Percentiles rank a stretch among this genome's conserved stretches.
Evolutionary conservation across 2,797 vertebrate species (phyloP).

Genomic region (Karalla daura): DNA sequence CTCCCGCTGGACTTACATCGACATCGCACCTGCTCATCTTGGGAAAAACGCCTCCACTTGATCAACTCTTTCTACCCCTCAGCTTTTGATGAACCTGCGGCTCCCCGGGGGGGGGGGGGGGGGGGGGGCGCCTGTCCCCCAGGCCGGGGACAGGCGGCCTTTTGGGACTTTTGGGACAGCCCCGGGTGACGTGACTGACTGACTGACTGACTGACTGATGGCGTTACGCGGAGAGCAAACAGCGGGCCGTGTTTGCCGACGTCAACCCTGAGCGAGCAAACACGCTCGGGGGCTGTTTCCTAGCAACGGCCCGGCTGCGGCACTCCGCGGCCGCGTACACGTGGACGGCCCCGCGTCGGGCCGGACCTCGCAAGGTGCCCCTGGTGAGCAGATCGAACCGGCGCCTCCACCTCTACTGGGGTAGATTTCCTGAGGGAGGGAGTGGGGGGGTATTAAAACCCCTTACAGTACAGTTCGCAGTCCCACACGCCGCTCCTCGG

Average conservation of each 20-base stretch:
- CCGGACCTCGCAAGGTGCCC: too few relatives aligned
- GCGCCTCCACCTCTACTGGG: neutral
- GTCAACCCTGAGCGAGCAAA: constrained; percentile 41
- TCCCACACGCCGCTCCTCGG: constrained; percentile 41
- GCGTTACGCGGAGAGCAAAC: constrained; percentile 39
- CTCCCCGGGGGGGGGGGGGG: too few relatives aligned
- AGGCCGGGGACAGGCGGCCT: too few relatives aligned
- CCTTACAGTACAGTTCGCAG: neutral
- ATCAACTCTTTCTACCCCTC: neutral
- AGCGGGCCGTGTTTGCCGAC: constrained; percentile 30
- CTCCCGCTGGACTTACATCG: too few relatives aligned
- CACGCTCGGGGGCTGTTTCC: constrained; percentile 43
- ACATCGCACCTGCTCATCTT: too few relatives aligned
- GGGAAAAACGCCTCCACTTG: too few relatives aligned
- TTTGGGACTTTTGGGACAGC: too few relatives aligned
- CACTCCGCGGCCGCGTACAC: too few relatives aligned
- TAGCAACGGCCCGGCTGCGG: too few relatives aligned
- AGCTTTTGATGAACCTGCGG: neutral
- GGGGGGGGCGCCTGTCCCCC: too few relatives aligned
- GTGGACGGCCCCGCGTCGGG: too few relatives aligned
- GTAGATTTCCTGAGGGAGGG: constrained; percentile 13
- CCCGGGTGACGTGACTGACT: constrained; percentile 24
- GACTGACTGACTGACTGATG: constrained; percentile 23
- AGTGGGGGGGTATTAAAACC: too few relatives aligned
- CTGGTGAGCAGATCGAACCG: neutral